Evolutionary conservation across 1,140 invertebrate genomes (phyloP).

Genomic region (Solenopsis fugax): DNA sequence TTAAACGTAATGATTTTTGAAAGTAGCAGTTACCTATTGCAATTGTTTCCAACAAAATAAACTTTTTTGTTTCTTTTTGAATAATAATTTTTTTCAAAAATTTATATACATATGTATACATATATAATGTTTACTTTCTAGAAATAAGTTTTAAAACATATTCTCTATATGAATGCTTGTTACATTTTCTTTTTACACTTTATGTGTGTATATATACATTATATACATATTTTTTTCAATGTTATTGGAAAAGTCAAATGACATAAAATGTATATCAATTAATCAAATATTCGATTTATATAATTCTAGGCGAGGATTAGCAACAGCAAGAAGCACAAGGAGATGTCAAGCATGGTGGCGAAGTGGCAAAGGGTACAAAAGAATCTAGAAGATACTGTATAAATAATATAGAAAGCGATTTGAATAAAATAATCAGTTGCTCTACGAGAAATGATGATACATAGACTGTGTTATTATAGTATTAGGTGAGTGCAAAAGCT

Average conservation of each 20-base stretch:
- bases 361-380: constrained; percentile 92
- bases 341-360: constrained; percentile 90
- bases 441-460: background rate
- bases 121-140: no score
- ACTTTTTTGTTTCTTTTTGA: background rate
- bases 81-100: no score
- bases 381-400: constrained; percentile 83
- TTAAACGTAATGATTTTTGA: background rate
- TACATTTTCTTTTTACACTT: no score
- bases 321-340: constrained; percentile 90
- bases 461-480: constrained; percentile 15
- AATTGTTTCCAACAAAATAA: background rate
- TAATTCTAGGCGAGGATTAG: constrained; percentile 88
- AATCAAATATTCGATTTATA: background rate
- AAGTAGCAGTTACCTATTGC: background rate
- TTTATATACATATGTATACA: no score
- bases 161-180: no score
- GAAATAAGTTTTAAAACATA: no score
- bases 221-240: background rate
- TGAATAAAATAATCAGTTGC: constrained; percentile 36
- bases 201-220: no score
- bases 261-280: background rate
- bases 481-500: no score
- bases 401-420: constrained; percentile 38
- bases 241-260: background rate